Evolutionary conservation across 2,797 vertebrate species (phyloP).

Genomic region (Iguana delicatissima): DNA sequence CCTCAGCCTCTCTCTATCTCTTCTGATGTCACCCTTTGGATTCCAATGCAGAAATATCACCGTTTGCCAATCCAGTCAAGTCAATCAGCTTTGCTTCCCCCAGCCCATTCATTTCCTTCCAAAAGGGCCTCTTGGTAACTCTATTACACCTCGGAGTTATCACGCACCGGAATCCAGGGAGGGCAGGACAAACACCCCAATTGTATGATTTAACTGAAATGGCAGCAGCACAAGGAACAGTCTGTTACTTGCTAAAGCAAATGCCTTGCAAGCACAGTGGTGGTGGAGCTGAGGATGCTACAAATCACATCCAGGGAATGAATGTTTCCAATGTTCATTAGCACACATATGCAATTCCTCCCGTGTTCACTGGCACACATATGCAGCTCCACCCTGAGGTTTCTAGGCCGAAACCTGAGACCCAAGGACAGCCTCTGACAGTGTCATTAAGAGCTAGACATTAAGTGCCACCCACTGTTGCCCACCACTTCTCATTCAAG

Average conservation of each 20-base stretch:
- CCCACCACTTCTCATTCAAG: too few species aligned
- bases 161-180: rapidly evolving
- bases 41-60: constrained; percentile 41
- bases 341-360: background rate
- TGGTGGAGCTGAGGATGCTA: too few species aligned
- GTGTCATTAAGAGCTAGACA: too few species aligned
- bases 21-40: constrained; percentile 53
- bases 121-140: background rate
- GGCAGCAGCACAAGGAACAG: background rate
- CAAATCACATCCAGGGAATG: background rate
- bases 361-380: background rate
- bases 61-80: background rate
- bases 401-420: too few species aligned
- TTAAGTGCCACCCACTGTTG: too few species aligned
- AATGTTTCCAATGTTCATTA: background rate
- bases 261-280: background rate
- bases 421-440: too few species aligned
- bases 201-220: background rate
- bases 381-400: background rate
- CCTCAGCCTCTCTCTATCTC: constrained; percentile 27
- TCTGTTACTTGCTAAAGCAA: background rate
- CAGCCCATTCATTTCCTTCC: background rate
- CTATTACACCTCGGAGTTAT: rapidly evolving
- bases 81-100: background rate
- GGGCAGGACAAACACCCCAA: background rate